Conservation (phyloP, 1,140 invertebrate species). For the Popillia japonica region DNA sequence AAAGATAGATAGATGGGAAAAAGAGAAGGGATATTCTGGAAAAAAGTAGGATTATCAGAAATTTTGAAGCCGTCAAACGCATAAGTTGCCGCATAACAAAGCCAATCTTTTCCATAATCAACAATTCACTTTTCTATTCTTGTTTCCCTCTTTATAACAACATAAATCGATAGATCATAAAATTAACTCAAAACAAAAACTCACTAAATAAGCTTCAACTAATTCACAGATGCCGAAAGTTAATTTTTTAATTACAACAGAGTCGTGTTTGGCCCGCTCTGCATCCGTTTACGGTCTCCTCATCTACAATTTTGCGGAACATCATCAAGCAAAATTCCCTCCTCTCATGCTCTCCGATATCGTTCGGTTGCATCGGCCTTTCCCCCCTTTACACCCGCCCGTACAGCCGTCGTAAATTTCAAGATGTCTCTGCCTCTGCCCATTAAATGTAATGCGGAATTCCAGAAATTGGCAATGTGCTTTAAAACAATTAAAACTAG, state of each 20-base stretch:
- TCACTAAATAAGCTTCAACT: too few species aligned
- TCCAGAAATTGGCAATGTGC: slow-evolving; percentile 54
- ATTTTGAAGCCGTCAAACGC: too few species aligned
- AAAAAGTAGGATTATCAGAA: too few species aligned
- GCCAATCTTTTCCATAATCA: too few species aligned
- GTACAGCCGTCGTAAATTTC: slow-evolving; percentile 26
- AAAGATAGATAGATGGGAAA: too few species aligned
- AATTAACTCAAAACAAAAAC: too few species aligned
- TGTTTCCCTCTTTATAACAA: too few species aligned
- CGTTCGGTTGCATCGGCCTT: background rate
- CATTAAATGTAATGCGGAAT: slow-evolving; percentile 40
- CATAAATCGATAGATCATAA: too few species aligned
- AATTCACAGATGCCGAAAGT: background rate
- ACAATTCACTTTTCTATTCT: too few species aligned
- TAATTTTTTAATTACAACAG: background rate
- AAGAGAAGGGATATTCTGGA: too few species aligned
- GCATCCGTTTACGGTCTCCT: background rate
- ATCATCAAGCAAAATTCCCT: slow-evolving; percentile 1
- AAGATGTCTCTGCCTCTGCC: slow-evolving; percentile 36
- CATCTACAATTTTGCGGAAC: background rate
- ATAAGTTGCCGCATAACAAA: too few species aligned
- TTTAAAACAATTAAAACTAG: slow-evolving; percentile 56
- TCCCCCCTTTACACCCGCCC: background rate
- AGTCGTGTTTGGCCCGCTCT: background rate
- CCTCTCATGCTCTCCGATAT: background rate